A percentile compares a stretch with the other conserved stretches of the same genome.
Evolutionary conservation across 2,797 vertebrate species (phyloP).

Genomic region (Pristis pectinata): DNA sequence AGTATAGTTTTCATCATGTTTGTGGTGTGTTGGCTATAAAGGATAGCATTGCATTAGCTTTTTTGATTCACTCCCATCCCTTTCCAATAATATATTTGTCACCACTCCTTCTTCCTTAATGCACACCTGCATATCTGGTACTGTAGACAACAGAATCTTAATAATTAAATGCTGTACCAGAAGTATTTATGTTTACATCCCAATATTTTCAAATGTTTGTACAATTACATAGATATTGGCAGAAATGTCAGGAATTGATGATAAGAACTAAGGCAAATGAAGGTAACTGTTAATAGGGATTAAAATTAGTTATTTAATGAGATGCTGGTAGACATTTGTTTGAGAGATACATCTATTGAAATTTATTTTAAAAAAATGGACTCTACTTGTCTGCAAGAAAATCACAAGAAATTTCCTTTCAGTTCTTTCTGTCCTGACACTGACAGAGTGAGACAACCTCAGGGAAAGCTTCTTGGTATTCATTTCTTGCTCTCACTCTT

Average conservation of each 20-base stretch:
- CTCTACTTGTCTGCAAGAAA: not conserved
- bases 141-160: not conserved
- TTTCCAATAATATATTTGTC: not conserved
- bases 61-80: not conserved
- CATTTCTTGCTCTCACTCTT: not conserved
- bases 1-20: too few relatives aligned
- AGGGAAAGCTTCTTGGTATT: not conserved
- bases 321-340: not conserved
- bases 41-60: too few relatives aligned
- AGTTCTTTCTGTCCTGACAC: not conserved
- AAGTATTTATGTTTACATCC: too few relatives aligned
- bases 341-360: not conserved
- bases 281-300: not conserved
- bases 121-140: not conserved
- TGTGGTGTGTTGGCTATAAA: too few relatives aligned
- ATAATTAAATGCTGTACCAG: not conserved
- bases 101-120: not conserved
- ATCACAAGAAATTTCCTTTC: not conserved
- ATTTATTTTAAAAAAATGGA: not conserved
- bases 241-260: not conserved
- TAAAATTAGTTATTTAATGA: not conserved
- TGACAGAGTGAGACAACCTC: not conserved
- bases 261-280: not conserved
- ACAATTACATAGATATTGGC: not conserved
- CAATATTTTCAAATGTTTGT: not conserved